These are phyloP conservation scores for Eupithecia centaureata DNA, from an alignment of 2,888 invertebrate genomes.

Conservation along the genomic window DNA sequence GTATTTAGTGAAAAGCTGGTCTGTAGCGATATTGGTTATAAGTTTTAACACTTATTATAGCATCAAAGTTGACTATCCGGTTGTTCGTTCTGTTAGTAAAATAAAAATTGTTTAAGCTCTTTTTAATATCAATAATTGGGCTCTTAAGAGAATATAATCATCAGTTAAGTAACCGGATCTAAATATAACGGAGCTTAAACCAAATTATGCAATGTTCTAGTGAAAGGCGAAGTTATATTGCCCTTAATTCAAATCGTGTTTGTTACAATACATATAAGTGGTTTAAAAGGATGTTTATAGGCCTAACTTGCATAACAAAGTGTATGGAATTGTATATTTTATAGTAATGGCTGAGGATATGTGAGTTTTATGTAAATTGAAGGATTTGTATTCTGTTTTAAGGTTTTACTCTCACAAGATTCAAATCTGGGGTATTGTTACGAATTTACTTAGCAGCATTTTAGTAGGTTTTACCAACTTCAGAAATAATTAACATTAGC, in stretches of 20 bases:
- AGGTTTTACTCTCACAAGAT: constrained; percentile 6
- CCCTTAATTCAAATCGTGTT: constrained; percentile 23
- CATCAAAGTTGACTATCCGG: no score
- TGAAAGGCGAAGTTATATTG: constrained; percentile 26
- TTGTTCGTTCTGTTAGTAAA: no score
- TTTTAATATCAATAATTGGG: not conserved
- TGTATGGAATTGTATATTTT: constrained; percentile 7
- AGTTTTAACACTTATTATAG: no score
- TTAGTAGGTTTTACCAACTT: not conserved
- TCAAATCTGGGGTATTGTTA: constrained; percentile 1
- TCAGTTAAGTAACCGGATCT: not conserved
- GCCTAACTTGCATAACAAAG: constrained; percentile 9
- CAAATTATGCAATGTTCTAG: constrained; percentile 23
- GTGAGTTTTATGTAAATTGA: constrained; percentile 5
- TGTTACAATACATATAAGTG: constrained; percentile 3
- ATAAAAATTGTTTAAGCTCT: not conserved
- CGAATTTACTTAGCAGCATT: not conserved
- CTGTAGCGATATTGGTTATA: no score
- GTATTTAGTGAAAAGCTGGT: no score
- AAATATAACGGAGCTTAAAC: constrained; percentile 1
- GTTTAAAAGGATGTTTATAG: constrained; percentile 13
- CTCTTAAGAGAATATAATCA: not conserved
- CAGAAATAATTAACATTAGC: not conserved
- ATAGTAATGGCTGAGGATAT: constrained; percentile 1
- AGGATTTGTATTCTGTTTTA: not conserved